Evolutionary conservation across 2,797 vertebrate species (phyloP).

Genomic region (Eremophila alpestris): DNA sequence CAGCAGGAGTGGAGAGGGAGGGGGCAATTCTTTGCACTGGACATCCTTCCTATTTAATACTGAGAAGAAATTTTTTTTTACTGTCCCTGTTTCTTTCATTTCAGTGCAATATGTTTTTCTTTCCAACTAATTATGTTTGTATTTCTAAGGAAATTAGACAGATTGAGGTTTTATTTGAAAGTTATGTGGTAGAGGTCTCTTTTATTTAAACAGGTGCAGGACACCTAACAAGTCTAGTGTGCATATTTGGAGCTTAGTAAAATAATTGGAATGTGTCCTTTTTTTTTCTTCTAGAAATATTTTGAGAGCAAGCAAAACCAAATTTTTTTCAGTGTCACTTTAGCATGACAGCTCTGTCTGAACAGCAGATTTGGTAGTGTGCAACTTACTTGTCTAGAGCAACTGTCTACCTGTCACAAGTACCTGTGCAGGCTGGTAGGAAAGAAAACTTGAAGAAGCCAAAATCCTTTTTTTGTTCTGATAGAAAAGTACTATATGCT

Average conservation of each 20-base stretch:
- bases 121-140: conserved; percentile 39
- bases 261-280: background rate
- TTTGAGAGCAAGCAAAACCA: background rate
- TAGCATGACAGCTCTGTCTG: background rate
- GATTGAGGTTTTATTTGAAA: conserved; percentile 47
- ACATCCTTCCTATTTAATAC: conserved; percentile 36
- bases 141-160: conserved; percentile 25
- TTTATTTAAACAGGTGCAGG: conserved; percentile 68
- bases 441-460: conserved; percentile 18
- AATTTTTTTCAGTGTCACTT: background rate
- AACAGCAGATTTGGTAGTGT: background rate
- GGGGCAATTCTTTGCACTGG: conserved; percentile 49
- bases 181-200: background rate
- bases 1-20: background rate
- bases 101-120: conserved; percentile 53
- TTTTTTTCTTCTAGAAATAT: background rate
- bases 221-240: conserved; percentile 24
- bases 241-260: conserved; percentile 10
- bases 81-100: conserved; percentile 36
- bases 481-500: background rate
- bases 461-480: conserved; percentile 18
- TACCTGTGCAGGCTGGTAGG: background rate
- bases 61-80: conserved; percentile 24
- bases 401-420: background rate
- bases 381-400: background rate